Conservation (phyloP, 2,113 vertebrate species). For the Eulemur rufifrons region DNA sequence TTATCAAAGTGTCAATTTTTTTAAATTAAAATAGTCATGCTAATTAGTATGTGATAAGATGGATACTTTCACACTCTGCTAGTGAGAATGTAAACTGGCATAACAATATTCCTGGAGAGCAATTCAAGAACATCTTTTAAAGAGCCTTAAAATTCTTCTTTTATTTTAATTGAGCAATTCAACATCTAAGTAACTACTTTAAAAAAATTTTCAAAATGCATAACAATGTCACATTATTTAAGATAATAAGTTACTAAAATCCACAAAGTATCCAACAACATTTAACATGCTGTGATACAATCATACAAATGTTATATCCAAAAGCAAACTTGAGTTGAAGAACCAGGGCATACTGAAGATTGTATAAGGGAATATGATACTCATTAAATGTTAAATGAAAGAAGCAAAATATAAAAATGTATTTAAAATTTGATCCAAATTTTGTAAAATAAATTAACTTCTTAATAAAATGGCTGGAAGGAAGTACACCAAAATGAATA, state of each 20-base stretch:
- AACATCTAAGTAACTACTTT: neutral
- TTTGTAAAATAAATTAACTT: neutral
- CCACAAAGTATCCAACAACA: neutral
- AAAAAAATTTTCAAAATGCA: neutral
- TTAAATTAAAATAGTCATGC: constrained; percentile 48
- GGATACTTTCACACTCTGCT: constrained; percentile 10
- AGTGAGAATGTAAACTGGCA: constrained; percentile 18
- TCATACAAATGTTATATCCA: neutral
- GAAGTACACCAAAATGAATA: neutral
- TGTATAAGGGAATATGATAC: neutral
- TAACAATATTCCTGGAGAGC: neutral
- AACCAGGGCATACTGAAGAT: neutral
- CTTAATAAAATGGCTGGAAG: neutral
- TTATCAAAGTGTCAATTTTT: constrained; percentile 13
- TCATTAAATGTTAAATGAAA: constrained; percentile 8
- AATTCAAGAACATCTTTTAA: constrained; percentile 10
- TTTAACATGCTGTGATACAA: constrained; percentile 54
- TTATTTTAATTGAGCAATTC: constrained; percentile 43
- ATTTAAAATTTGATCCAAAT: constrained; percentile 24
- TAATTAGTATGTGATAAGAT: neutral
- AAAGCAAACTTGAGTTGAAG: constrained; percentile 19
- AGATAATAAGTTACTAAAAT: neutral
- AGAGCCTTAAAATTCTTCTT: constrained; percentile 13
- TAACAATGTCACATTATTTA: neutral
- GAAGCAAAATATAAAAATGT: constrained; percentile 56